Percentiles rank a stretch among this genome's conserved stretches.
Conservation (phyloP, 2,113 vertebrate genomes). For the Brienomyrus brachyistius region DNA sequence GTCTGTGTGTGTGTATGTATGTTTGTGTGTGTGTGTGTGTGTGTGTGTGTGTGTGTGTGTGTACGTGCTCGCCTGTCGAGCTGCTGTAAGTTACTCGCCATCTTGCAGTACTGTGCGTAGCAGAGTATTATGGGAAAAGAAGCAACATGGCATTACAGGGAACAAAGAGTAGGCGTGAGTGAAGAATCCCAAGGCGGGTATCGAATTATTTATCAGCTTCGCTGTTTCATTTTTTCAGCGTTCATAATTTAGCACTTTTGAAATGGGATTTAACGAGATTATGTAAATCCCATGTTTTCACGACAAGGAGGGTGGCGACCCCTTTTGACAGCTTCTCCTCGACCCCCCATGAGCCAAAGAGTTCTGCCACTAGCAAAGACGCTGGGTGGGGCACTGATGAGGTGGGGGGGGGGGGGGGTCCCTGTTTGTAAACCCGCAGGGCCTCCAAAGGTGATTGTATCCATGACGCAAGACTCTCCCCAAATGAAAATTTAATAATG, state of each 20-base stretch:
- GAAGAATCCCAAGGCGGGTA: neutral
- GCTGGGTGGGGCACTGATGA: neutral
- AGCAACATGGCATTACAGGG: neutral
- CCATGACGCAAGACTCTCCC: neutral
- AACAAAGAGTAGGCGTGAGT: neutral
- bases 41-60: neutral
- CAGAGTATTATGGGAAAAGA: neutral
- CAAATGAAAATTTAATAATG: neutral
- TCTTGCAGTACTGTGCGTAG: neutral
- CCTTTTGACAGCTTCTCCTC: neutral
- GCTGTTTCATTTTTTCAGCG: constrained; percentile 5
- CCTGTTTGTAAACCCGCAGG: neutral
- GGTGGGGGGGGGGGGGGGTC: neutral
- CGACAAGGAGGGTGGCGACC: neutral
- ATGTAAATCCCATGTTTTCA: constrained; percentile 24
- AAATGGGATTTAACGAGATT: constrained; percentile 25
- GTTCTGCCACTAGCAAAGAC: neutral
- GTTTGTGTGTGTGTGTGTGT: neutral
- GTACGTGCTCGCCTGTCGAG: neutral
- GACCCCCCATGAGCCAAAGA: neutral
- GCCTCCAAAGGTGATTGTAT: neutral
- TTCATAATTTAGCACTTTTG: constrained; percentile 7
- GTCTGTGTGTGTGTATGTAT: too few relatives aligned
- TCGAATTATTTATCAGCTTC: constrained; percentile 16
- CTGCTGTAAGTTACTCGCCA: neutral